Evolutionary conservation across 2,888 invertebrate genomes (phyloP).

Genomic region (Ennomos erosarius): DNA sequence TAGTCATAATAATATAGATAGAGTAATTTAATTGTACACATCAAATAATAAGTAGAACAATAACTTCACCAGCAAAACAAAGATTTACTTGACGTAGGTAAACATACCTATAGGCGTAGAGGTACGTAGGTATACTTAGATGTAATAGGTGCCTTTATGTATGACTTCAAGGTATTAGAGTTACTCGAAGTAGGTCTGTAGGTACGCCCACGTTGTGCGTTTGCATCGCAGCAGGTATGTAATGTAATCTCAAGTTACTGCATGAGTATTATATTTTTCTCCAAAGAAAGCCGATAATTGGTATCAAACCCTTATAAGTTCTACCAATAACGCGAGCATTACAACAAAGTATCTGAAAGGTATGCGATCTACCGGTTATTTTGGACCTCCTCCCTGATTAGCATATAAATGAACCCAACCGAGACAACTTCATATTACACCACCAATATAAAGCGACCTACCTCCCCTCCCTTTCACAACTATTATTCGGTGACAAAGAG

Average conservation of each 20-base stretch:
- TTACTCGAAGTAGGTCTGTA: not conserved
- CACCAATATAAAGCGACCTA: slow-evolving; percentile 56
- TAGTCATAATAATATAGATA: too few species aligned
- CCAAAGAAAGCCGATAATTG: slow-evolving; percentile 14
- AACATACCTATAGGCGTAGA: too few species aligned
- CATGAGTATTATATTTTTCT: not conserved
- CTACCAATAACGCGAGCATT: slow-evolving; percentile 32
- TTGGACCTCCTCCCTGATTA: slow-evolving; percentile 73
- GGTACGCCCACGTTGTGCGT: not conserved
- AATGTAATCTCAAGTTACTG: not conserved
- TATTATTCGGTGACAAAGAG: slow-evolving; percentile 30
- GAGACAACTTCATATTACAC: slow-evolving; percentile 78
- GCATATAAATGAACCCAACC: slow-evolving; percentile 81
- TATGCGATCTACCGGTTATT: slow-evolving; percentile 67
- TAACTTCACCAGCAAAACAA: too few species aligned
- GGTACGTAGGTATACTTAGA: too few species aligned
- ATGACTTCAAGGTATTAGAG: too few species aligned
- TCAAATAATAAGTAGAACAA: too few species aligned
- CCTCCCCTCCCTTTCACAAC: slow-evolving; percentile 41
- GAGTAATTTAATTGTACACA: too few species aligned
- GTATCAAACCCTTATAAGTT: slow-evolving; percentile 25
- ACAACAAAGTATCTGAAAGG: slow-evolving; percentile 44
- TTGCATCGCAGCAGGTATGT: too few species aligned
- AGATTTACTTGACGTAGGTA: too few species aligned
- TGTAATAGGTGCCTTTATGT: too few species aligned